Base-by-base conservation (phyloP, 1,140 invertebrate genomes). In the Acromyrmex charruanus region DNA sequence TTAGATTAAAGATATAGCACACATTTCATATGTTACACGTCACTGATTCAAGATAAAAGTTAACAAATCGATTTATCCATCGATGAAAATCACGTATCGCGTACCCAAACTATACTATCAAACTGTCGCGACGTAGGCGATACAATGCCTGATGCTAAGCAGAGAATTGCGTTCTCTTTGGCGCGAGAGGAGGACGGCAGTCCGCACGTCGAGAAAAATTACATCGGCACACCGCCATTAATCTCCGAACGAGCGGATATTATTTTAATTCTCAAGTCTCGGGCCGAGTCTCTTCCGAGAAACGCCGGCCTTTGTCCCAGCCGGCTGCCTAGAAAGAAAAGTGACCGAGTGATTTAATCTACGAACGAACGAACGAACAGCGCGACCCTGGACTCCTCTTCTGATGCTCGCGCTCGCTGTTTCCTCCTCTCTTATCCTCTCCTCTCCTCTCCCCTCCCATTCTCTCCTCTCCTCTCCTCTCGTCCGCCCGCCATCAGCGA, bases 231-330 rank as follows among this genome's bases (percentile, higher is more conserved):
- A 91, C 89, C 91, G 93, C 92, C 93, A 94, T 94, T 94, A 94
- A 94, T 94, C 93, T 94, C 91, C 88, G 91, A 92, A 92, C 92
- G 92, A 91, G 77, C 94, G 92, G 93, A 94, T 94, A 94, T 94
- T 94, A 94, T 94, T 94, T 94, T 94, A 93, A 93, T 94, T 94
- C 92, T 91, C 87, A 80, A 89, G 86, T 87, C 92, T 90, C 87
- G 86, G 87, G 85, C 77, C 88, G 86, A 91, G 88, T 90, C 89
- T 91, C 89, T 93, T 94, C 94, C 92, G 88, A 94, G 94, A 94
- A 94, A 88, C 68, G 86, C 69, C 86, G 89, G 89, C 92, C 93
- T 94, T 94, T 94, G 92, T 94, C 93, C 91, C 90, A 79, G 89
- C 81, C 92, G 91, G 88, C 92, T 91, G 87, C 75, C 77, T 87